Evolutionary conservation across 2,888 invertebrate species (phyloP).

Genomic region (Busseola fusca): DNA sequence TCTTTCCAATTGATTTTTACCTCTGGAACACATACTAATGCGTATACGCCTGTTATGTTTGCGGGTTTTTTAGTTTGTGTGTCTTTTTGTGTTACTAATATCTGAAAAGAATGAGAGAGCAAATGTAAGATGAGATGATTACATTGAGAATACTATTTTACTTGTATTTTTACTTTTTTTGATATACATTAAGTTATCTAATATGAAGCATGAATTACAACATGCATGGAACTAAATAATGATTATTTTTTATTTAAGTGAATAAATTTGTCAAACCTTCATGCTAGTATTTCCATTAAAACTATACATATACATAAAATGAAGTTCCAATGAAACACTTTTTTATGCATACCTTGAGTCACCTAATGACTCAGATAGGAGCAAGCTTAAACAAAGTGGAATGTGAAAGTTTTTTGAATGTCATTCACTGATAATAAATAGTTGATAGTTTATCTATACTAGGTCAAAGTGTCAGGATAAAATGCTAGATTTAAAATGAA

Average conservation of each 20-base stretch:
- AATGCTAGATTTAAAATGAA: background rate
- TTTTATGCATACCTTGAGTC: constrained; percentile 37
- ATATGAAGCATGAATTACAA: background rate
- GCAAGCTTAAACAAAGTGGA: constrained; percentile 25
- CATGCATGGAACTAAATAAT: background rate
- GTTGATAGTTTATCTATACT: constrained; percentile 22
- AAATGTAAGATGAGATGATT: background rate
- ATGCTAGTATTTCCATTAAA: constrained; percentile 8
- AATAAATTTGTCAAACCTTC: background rate
- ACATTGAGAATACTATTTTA: background rate
- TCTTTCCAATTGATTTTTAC: constrained; percentile 92
- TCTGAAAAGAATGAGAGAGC: constrained; percentile 76
- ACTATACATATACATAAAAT: background rate
- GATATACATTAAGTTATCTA: background rate
- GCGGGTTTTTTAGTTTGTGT: constrained; percentile 73
- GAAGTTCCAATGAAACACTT: constrained; percentile 17
- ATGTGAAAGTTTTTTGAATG: constrained; percentile 36
- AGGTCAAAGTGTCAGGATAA: constrained; percentile 30
- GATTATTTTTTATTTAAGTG: background rate
- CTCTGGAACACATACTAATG: constrained; percentile 92
- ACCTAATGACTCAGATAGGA: constrained; percentile 46
- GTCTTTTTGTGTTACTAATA: constrained; percentile 72
- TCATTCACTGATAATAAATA: constrained; percentile 36
- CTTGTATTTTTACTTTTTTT: background rate
- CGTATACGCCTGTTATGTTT: constrained; percentile 90